A percentile compares a stretch with the other conserved stretches of the same genome.
phyloP scores from a whole-genome alignment of 2,888 invertebrate genomes.

The Rhogogaster chlorosoma region DNA sequence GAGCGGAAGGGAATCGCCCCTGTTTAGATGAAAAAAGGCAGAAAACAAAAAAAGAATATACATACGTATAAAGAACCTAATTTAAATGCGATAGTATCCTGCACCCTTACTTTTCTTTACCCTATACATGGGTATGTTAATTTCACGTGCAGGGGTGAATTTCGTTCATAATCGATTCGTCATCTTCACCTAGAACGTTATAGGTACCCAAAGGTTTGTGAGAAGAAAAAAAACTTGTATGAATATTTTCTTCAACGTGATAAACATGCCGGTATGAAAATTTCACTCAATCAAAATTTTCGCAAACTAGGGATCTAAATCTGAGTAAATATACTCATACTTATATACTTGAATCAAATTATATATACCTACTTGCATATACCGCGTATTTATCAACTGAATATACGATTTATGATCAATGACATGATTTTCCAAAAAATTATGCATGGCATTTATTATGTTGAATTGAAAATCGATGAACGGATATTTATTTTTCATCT shows the following conservation, averaged over 20 bases:
- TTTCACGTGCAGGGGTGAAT: constrained; percentile 4
- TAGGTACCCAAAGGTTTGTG: not conserved
- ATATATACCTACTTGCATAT: no score
- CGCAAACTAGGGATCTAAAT: no score
- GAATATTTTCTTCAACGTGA: not conserved
- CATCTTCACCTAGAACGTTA: not conserved
- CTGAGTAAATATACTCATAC: no score
- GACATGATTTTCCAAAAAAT: not conserved
- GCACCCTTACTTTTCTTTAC: constrained; percentile 1
- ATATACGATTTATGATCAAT: not conserved
- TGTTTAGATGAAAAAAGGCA: not conserved
- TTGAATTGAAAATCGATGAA: not conserved
- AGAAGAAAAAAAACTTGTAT: not conserved
- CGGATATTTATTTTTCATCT: not conserved
- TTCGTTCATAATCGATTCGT: constrained; percentile 47
- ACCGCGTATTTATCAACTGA: no score
- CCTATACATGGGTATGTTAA: constrained; percentile 17
- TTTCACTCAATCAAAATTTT: constrained; percentile 15
- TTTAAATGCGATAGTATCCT: constrained; percentile 54
- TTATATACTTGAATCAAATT: no score
- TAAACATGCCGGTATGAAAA: not conserved
- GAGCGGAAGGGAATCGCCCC: not conserved
- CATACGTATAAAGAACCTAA: constrained; percentile 31
- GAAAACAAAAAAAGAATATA: no score
- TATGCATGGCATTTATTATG: not conserved